Evolutionary conservation across 64 coral and sea anemone species (phyloP).

Genomic region (Montipora foliosa): DNA sequence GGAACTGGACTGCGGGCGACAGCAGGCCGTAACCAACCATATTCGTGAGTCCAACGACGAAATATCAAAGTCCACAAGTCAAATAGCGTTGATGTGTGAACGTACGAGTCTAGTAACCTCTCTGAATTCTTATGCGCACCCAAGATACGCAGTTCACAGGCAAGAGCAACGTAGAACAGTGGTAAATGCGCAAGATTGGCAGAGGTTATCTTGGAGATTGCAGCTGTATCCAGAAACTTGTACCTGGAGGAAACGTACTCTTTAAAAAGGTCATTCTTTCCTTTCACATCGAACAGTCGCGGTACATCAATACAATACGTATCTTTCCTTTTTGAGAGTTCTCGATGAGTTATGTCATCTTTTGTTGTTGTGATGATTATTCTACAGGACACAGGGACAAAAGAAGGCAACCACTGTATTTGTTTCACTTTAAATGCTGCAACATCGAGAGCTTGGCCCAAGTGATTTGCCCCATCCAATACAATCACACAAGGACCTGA

Average conservation of each 20-base stretch:
- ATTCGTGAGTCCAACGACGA: conserved; percentile 94
- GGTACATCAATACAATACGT: conserved; percentile 71
- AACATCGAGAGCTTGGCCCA: conserved; percentile 67
- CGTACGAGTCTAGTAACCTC: conserved; percentile 80
- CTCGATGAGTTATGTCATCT: conserved; percentile 81
- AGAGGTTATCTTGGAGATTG: conserved; percentile 55
- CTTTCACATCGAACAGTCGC: conserved; percentile 57
- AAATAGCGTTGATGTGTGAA: conserved; percentile 68
- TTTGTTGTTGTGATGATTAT: conserved; percentile 88
- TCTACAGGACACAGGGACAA: conserved; percentile 79
- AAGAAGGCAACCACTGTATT: conserved; percentile 81
- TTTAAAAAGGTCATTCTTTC: conserved; percentile 75
- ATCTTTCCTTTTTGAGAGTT: conserved; percentile 74
- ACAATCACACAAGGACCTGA: conserved; percentile 89
- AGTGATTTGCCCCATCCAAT: conserved; percentile 77
- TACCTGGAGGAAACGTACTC: conserved; percentile 76
- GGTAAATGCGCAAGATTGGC: conserved; percentile 83
- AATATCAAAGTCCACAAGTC: conserved; percentile 94
- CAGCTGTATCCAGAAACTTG: conserved; percentile 74
- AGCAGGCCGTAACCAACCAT: conserved; percentile 88
- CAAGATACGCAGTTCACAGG: conserved; percentile 84
- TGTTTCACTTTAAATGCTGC: conserved; percentile 80
- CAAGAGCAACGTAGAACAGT: conserved; percentile 85
- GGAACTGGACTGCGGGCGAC: conserved; percentile 77
- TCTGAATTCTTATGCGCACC: conserved; percentile 81